Evolutionary conservation across 2,888 invertebrate species (phyloP), one percentile per base, ranked within the genome.

Genomic region (Deilephila elpenor): DNA sequence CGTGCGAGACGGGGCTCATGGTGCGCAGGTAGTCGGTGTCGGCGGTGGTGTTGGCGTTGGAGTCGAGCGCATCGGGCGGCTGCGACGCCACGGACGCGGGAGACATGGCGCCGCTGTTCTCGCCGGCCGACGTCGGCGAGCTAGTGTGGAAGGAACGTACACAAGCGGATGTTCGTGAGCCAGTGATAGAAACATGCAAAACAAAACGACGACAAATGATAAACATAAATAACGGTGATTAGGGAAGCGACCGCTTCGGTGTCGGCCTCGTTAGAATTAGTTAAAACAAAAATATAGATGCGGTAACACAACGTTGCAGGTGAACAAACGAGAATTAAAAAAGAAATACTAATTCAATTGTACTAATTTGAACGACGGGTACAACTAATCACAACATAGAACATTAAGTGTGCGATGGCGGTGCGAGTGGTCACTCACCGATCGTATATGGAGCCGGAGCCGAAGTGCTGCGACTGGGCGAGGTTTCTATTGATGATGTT

Each of bases 361-460:
- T 59, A 71, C 84, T 83, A 86, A 77, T 75, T 75, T 81, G 78
- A 76, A 81, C 76, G 78, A 77, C 82, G 84, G 85, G 80, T 79
- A 83, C 84, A 85, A 86, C 88, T 88, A 87, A 83, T 84, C 82
- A 87, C 88, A 82, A 90, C 89, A 88, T 84, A 75, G 78, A 75
- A 73, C 77, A 73, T 81, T 37, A 61, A 34, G 37, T 59, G 62
- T 73, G 60, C 78, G 76, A 77, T 71, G 70, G 59, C 70, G 70
- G 59, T 64, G 73, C 64, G 70, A 64, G 74, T 75, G 74, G 73
- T 72, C 73, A 85, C 93, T 94, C 88, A 98, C 98, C 98, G 97
- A 93, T 98, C 98, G 89, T 98, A 98, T 78, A 97, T 96, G 83
- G 97, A 97, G 76, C 96, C 96, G 82, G 97, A 97, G 84, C 97